Base-by-base conservation (phyloP, 2,797 vertebrate species). In the Chaunax sp. region DNA sequence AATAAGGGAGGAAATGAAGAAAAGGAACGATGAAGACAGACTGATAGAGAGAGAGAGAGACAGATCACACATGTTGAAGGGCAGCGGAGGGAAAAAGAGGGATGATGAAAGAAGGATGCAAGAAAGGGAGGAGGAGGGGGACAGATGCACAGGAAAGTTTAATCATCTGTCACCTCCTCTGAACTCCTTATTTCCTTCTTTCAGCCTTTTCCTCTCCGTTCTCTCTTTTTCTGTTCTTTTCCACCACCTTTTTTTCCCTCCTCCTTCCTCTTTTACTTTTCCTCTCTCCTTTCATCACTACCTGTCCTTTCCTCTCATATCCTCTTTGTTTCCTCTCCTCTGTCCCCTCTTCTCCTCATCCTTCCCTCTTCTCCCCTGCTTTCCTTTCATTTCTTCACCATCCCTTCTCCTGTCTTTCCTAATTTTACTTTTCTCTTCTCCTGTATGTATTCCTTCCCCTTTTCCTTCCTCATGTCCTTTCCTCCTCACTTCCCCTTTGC, bases 41-140 rank as follows among this genome's bases (percentile, higher is more conserved):
- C 4, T 35, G 47, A 69, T 28, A 13, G 13, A 40, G 37, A 13
- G 4, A 30, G 63, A 57, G 45, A 7, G 18, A 40, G 56, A 55
- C 41, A 62, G 64, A 55, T 49, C 64, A 40, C 50, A 76, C 54
- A 45, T 57, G 69, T 54, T 64, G 69, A 53, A 35, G 53, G 72
- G 61, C 61, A 45, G 76, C 1, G 23, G 18, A 19, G 37, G 54
- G 15, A 19, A 10, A 38, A 37, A 0, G 37, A 56, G 25, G 35
- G 65, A 83, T 80, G 69, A 74, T 78, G 81, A 77, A 74, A 84
- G 76, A 73, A 51, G 51, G 73, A 64, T 15, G 71, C 33, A 77
- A 77, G 58, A 57, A 4, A 71, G 7, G 33, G 33, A 35, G 33
- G n/a, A 70, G 43, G 76, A 71, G 33, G 60, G 51, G 3, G 63